Conservation (phyloP, 2,797 vertebrate species). For the Coregonus ussuriensis region DNA sequence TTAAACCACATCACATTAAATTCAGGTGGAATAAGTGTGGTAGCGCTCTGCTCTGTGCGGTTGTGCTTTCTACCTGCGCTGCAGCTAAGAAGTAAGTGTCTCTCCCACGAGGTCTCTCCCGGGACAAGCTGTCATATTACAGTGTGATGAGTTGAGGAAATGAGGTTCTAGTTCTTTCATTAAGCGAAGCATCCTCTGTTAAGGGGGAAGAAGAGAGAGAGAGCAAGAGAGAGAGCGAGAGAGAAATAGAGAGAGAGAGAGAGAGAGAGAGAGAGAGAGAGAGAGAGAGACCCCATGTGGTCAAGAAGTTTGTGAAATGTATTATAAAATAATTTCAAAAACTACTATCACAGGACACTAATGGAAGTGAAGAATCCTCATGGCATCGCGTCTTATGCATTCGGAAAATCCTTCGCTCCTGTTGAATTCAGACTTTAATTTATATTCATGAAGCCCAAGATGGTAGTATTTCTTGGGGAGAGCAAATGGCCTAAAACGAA, state of each 20-base stretch:
- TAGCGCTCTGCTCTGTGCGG: slow-evolving; percentile 25
- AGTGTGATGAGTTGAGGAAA: slow-evolving; percentile 56
- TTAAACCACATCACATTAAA: slow-evolving; percentile 37
- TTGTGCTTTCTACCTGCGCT: slow-evolving; percentile 24
- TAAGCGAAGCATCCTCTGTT: slow-evolving; percentile 30
- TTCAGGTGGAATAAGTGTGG: slow-evolving; percentile 31
- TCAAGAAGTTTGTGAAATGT: no score
- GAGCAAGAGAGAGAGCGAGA: no score
- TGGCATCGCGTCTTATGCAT: slow-evolving; percentile 56
- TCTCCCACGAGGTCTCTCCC: slow-evolving; percentile 37
- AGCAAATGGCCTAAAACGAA: slow-evolving; percentile 61
- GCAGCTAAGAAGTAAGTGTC: slow-evolving; percentile 50
- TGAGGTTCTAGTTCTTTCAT: slow-evolving; percentile 42
- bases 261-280: no score
- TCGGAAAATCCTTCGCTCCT: slow-evolving; percentile 65
- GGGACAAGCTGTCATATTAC: slow-evolving; percentile 62
- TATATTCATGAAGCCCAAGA: slow-evolving; percentile 84
- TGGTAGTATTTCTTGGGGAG: slow-evolving; percentile 64
- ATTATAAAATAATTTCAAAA: no score
- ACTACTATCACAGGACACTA: not conserved
- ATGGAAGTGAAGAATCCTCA: slow-evolving; percentile 48
- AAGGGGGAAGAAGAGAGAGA: not conserved
- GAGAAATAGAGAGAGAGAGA: no score
- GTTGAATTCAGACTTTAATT: slow-evolving; percentile 84
- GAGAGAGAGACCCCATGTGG: no score